phyloP scores from a whole-genome alignment of 1,140 invertebrate genomes.

The Batillaria attramentaria region DNA sequence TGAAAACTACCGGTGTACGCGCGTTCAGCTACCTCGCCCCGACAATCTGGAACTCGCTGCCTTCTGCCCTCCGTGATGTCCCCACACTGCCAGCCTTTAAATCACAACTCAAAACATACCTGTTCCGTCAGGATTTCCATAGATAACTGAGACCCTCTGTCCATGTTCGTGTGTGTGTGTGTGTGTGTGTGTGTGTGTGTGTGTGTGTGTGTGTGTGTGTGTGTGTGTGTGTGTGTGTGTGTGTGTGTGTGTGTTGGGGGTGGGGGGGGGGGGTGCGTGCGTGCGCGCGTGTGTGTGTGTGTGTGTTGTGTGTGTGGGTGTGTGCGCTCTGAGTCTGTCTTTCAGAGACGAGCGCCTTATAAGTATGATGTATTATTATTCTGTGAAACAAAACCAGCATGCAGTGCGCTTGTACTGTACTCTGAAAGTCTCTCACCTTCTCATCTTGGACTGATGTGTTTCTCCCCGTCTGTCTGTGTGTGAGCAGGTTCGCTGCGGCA shows the following conservation, averaged over 20 bases:
- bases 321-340: neutral
- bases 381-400: neutral
- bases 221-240: neutral
- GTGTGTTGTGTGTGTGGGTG: neutral
- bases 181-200: neutral
- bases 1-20: too few relatives aligned
- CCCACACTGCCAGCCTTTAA: too few relatives aligned
- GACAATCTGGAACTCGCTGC: too few relatives aligned
- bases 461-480: constrained; percentile 12
- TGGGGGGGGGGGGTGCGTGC: neutral
- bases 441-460: too few relatives aligned
- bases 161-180: neutral
- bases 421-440: neutral
- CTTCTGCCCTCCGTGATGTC: too few relatives aligned
- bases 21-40: too few relatives aligned
- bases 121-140: neutral
- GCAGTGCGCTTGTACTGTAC: neutral
- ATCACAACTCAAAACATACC: too few relatives aligned
- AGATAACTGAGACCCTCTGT: neutral
- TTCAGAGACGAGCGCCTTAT: neutral
- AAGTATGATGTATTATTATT: neutral
- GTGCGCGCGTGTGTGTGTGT: neutral
- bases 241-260: constrained; percentile 10
- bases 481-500: constrained; percentile 37
- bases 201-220: neutral